phyloP scores from a whole-genome alignment of 2,113 vertebrate species.

The Salvator merianae region DNA sequence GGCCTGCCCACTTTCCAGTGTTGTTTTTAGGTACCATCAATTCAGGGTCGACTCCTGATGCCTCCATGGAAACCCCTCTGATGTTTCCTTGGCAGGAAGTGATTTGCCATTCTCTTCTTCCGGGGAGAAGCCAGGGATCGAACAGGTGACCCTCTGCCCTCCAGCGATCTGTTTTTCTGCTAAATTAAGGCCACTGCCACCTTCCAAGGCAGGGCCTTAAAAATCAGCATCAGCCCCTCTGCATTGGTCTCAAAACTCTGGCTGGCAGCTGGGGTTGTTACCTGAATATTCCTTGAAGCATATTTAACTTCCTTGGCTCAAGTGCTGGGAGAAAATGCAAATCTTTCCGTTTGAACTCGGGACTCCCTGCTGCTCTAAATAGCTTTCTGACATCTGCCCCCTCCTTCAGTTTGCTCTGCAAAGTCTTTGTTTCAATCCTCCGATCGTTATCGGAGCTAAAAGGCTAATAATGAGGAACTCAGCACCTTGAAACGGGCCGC shows the following conservation, averaged over 20 bases:
- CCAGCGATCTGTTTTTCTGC: no score
- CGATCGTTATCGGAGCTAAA: background rate
- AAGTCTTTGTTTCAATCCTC: conserved; percentile 9
- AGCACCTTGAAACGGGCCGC: background rate
- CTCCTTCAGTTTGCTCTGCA: background rate
- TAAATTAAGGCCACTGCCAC: no score
- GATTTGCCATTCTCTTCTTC: no score
- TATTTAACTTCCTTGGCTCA: background rate
- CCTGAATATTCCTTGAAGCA: background rate
- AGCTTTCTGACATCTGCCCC: conserved; percentile 15
- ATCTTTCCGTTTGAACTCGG: background rate
- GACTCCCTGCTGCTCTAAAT: conserved; percentile 23
- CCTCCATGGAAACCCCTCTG: no score
- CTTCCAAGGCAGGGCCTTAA: background rate
- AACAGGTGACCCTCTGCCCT: no score
- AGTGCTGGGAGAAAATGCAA: background rate
- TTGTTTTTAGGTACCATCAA: no score
- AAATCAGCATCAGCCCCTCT: background rate
- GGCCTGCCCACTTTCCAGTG: no score
- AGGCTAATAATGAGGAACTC: conserved; percentile 20
- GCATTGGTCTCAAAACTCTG: no score
- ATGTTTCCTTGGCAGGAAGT: no score
- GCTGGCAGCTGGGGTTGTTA: background rate
- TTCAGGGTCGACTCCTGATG: no score
- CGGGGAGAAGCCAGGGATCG: no score